Evolutionary conservation across 64 coral and sea anemone species (phyloP), one percentile per base, ranked within the genome.

Genomic region (Orbicella faveolata): DNA sequence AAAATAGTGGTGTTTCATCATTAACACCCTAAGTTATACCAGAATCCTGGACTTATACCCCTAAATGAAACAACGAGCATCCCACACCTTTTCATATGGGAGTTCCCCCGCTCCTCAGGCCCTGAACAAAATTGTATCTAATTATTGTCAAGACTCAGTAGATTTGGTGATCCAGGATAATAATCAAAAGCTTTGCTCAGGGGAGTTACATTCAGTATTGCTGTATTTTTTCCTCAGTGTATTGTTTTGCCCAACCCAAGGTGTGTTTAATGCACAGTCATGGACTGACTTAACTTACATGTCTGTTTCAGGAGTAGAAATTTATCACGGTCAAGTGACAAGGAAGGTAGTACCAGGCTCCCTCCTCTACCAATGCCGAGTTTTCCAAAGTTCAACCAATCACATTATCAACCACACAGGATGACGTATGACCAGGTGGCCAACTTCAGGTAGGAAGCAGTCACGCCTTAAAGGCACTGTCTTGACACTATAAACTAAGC

Each of bases 301-400:
- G 8, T 34, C 10, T 81, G 36, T 61, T 34, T 61, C 39, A 96
- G 95, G 95, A 75, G 65, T 51, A 96, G 90, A 74, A 89, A 83
- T 18, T 39, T 93, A 2, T 53, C 78, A 2, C 78, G 57, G 19
- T 21, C 82, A 41, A 75, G 88, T 67, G 84, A 92, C 23, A 73
- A 83, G 18, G 76, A 88, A n/a, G 96, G 96, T 12, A 98, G 96
- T 19, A 98, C 96, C 36, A 79, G 96, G 8, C 79, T 98, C 0
- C 96, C 96, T 15, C 93, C 96, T 20, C 57, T 98, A 30, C 94
- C 96, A 39, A 92, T 92, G 66, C 96, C 90, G 4, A 75, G 73
- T 52, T 79, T 98, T 13, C 96, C 96, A 16, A 93, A 89, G 65
- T 93, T 98, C 73, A 87, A 78, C 30, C 88, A 93, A 75, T 83